These are phyloP conservation scores for Solen grandis DNA, from an alignment of 1,140 invertebrate species.

Conservation along the genomic window DNA sequence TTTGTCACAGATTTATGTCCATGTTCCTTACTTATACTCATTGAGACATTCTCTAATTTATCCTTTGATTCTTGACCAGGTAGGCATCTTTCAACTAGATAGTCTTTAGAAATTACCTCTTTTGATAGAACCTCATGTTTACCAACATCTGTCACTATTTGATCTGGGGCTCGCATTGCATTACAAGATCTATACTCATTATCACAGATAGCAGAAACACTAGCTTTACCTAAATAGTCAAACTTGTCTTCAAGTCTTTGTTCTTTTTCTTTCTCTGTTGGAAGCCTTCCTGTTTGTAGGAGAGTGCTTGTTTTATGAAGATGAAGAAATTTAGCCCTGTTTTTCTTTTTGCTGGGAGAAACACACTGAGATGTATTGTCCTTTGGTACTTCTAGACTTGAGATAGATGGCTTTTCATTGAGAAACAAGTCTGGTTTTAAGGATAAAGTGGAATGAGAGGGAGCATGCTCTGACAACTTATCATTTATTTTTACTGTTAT, in stretches of 20 bases:
- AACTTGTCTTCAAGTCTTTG: conserved; percentile 58
- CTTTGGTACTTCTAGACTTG: neutral
- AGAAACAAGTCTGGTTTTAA: neutral
- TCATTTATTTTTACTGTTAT: neutral
- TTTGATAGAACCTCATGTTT: too few relatives aligned
- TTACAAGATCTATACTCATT: too few relatives aligned
- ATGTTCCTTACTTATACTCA: too few relatives aligned
- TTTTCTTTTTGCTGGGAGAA: conserved; percentile 50
- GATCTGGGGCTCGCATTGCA: too few relatives aligned
- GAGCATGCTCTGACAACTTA: neutral
- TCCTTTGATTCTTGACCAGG: too few relatives aligned
- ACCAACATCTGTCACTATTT: too few relatives aligned
- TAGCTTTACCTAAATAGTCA: conserved; percentile 45
- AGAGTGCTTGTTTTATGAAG: conserved; percentile 44
- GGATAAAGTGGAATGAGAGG: too few relatives aligned
- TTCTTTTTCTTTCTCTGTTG: conserved; percentile 56
- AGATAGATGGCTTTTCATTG: neutral
- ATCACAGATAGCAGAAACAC: conserved; percentile 33
- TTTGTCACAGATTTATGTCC: too few relatives aligned
- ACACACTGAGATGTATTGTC: neutral
- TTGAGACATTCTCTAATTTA: too few relatives aligned
- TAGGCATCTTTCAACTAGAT: too few relatives aligned
- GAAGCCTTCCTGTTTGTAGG: conserved; percentile 53
- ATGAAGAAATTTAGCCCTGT: conserved; percentile 54
- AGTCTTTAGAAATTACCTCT: too few relatives aligned